Conservation (phyloP, 1,140 invertebrate genomes). For the Ceratitis capitata region DNA sequence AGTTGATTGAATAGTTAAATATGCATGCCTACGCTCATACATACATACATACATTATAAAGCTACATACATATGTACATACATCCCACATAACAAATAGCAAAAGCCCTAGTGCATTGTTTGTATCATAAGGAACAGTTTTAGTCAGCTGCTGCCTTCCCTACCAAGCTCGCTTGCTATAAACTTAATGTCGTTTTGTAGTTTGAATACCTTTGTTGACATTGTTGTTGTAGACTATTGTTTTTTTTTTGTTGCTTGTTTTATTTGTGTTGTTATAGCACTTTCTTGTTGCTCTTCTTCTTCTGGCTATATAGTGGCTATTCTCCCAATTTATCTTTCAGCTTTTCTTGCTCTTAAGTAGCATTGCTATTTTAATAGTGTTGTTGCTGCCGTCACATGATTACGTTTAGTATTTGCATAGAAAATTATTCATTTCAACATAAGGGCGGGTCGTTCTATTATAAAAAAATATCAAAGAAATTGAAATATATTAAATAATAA, state of each 20-base stretch:
- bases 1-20: slow-evolving; percentile 10
- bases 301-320: neutral
- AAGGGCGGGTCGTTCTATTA: no score
- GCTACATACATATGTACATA: neutral
- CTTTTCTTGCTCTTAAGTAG: slow-evolving; percentile 1
- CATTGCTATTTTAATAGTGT: neutral
- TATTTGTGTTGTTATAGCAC: neutral
- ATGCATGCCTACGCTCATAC: neutral
- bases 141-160: neutral
- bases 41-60: neutral
- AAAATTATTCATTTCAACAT: slow-evolving; percentile 7
- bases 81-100: neutral
- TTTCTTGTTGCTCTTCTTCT: neutral
- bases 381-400: neutral
- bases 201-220: neutral
- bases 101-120: no score
- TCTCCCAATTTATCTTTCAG: neutral
- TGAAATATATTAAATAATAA: no score
- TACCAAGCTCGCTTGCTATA: neutral
- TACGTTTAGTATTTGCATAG: neutral
- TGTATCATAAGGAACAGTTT: neutral
- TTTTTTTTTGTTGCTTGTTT: neutral
- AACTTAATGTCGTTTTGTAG: no score
- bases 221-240: neutral
- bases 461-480: no score